These are phyloP conservation scores for Pinctada fucata DNA, from an alignment of 2,888 invertebrate genomes.

Conservation along the genomic window DNA sequence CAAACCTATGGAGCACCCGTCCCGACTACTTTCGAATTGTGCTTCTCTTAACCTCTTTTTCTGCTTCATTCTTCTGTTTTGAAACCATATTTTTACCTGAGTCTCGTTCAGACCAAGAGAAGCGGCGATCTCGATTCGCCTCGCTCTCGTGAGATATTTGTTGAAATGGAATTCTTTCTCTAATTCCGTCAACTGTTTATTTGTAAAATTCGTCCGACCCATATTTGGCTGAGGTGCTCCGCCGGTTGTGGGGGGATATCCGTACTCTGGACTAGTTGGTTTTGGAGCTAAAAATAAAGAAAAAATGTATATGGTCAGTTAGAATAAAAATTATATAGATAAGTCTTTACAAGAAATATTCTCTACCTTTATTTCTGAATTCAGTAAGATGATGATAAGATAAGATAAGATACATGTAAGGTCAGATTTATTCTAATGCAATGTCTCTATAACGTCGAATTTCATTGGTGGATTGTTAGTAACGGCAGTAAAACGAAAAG, in stretches of 20 bases:
- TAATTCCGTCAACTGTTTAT: constrained; percentile 98
- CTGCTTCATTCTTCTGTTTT: constrained; percentile 77
- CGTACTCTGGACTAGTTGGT: constrained; percentile 53
- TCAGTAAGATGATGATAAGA: no score
- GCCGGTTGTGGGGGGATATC: constrained; percentile 48
- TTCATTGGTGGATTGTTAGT: no score
- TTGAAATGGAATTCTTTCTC: constrained; percentile 99
- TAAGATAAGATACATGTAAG: no score
- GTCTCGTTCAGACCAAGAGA: constrained; percentile 96
- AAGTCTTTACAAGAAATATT: no score
- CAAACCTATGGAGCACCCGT: constrained; percentile 59
- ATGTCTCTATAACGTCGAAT: no score
- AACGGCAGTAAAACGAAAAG: no score
- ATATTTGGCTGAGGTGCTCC: constrained; percentile 64
- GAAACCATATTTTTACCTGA: constrained; percentile 82
- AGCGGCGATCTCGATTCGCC: constrained; percentile 98
- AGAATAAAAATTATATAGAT: not conserved
- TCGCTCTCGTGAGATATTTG: constrained; percentile 96
- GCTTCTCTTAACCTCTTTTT: constrained; percentile 76
- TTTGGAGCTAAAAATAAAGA: constrained; percentile 43
- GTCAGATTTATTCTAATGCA: no score
- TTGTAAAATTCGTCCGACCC: constrained; percentile 98
- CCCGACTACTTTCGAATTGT: constrained; percentile 60
- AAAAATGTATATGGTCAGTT: constrained; percentile 4
- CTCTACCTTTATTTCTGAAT: no score